Base-by-base conservation (phyloP, 2,113 vertebrate genomes). In the Leiothrix lutea region DNA sequence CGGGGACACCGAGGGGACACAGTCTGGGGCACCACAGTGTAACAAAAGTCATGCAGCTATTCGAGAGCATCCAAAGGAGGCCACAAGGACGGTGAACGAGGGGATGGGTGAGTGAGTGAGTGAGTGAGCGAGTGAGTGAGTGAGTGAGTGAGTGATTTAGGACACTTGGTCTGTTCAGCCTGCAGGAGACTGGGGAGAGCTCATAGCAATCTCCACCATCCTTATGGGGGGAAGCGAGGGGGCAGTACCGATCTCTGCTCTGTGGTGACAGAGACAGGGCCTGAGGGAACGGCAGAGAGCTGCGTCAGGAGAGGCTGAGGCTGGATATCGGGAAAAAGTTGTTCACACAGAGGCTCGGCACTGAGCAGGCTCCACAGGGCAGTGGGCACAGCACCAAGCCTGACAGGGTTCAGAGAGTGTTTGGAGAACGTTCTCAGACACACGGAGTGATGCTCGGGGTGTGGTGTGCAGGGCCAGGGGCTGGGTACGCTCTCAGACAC, bases 311-410 rank as follows among this genome's bases (percentile, higher is more conserved):
- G 3, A n/a, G 26, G 28, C 8, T 51, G 24, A n/a, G 28, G 16
- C 1, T 31, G 24, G 5, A 1, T 22, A 29, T 18, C 11, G 2
- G 24, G 28, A 13, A 21, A 21, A 29, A 2, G 6, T 3, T 12
- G 18, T 19, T 65, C 26, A 4, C 18, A 4, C 5, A 12, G 12
- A 51, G 22, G 14, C 0, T 12, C 18, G 50, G 26, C 35, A 36
- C 14, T 8, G 31, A 50, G 36, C 36, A 4, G 36, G 26, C 26
- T 58, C 31, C 2, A 14, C 50, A 10, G 21, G 35, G 17, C 74
- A n/a, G 11, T 0, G 11, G 13, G 4, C 22, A 19, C 50, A 35
- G 50, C 44, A 38, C 10, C 23, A 5, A 28, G 11, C 7, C 35
- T 7, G 14, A 7, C 21, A 26, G 13, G 8, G 12, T 0, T 25